Evolutionary conservation across 2,113 vertebrate species (phyloP).

Genomic region (Calyptommatus sinebrachiatus): DNA sequence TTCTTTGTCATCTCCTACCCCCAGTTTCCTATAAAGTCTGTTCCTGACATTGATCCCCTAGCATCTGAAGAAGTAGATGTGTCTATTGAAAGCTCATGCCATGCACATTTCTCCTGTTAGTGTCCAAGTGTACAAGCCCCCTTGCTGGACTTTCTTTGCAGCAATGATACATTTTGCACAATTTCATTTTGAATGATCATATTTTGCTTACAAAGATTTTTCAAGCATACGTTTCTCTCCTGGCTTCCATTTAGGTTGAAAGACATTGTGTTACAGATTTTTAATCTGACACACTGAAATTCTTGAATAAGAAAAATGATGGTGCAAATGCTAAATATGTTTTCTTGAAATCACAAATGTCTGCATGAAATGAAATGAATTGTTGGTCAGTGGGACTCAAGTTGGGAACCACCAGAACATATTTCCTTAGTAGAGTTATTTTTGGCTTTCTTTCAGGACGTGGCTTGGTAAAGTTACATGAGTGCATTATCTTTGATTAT

Average conservation of each 20-base stretch:
- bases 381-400: neutral
- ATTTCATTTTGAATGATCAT: neutral
- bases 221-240: neutral
- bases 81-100: too few species aligned
- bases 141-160: neutral
- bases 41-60: too few species aligned
- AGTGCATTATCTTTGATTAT: neutral
- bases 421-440: neutral
- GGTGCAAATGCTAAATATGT: neutral
- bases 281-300: slow-evolving; percentile 5
- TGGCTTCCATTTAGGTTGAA: neutral
- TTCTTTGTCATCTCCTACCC: too few species aligned
- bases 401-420: neutral
- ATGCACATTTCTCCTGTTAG: too few species aligned
- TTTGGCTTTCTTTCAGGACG: neutral
- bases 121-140: too few species aligned
- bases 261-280: neutral
- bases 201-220: neutral
- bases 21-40: too few species aligned
- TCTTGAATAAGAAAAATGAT: neutral
- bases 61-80: too few species aligned
- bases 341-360: slow-evolving; percentile 6
- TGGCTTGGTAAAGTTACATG: slow-evolving; percentile 10
- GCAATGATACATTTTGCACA: neutral
- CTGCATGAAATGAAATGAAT: slow-evolving; percentile 3